Base-by-base conservation (phyloP, 2,888 invertebrate species). In the Exephanes ischioxanthus region DNA sequence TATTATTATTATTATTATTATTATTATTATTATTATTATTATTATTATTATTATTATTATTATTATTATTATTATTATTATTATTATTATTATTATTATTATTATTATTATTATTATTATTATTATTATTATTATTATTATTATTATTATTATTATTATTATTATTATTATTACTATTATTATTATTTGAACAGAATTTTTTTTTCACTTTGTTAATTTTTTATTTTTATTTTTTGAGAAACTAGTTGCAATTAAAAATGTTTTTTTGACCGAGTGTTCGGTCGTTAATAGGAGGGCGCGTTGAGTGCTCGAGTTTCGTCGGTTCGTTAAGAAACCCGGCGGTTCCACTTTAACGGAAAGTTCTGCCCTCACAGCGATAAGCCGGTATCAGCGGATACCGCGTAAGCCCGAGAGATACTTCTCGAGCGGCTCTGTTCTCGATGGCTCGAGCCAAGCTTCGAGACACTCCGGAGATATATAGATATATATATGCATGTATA, bases 371-470 rank as follows among this genome's bases (percentile, higher is more conserved):
- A n/a, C 9, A 70, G 26, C 45, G 26, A 11, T 48, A 26, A 73
- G 19, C 16, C 16, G 45, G 7, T 55, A 55, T 66, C 53, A 37
- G 53, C 19, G 16, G 55, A 78, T 53, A 33, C 70, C 61, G 51
- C 14, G 9, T 33, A 78, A 16, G 67, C 11, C 48, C 30, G 67
- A 67, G 55, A 80, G 19, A 80, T 53, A 53, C 33, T 67, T 68
- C 53, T 67, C 73, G 33, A 75, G 73, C 45, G 79, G 78, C 67
- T 70, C 61, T 48, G 79, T 58, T 45, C 19, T 22, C 55, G 55
- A 55, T 55, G 55, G 61, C 72, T 73, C 67, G 63, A 73, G 67
- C 48, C 6, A 70, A 79, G 73, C 68, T 84, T 68, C 58, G 55
- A 45, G 51, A 19, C n/a, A 51, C 66, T 80, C 51, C 22, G 37